Base-by-base conservation (phyloP, 2,113 vertebrate genomes). In the Pelobates fuscus region DNA sequence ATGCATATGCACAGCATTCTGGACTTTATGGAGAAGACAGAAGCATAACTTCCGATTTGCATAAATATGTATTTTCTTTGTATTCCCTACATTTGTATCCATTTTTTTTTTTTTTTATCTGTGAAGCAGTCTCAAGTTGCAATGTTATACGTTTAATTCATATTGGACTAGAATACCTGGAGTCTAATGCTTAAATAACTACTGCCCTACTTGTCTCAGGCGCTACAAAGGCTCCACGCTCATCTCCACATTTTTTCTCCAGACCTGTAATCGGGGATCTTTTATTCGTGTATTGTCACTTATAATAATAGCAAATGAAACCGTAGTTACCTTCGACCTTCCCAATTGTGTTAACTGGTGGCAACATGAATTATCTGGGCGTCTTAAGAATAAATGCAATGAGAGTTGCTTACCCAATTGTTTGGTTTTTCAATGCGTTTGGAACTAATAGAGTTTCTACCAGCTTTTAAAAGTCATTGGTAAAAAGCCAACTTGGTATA, bases 1-100 rank as follows among this genome's bases (percentile, higher is more conserved):
- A 77, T 77, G 73, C 73, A 77, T 77, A 77, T 77, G 73, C 73
- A 77, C 64, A 77, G 21, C 21, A 20, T 46, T 26, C 27, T 20
- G 32, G 14, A 52, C 37, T 30, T 59, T 32, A 25, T 12, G 72
- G 54, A 67, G 64, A 61, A 65, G 37, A 60, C 73, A 77, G 64
- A 68, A 60, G 55, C 27, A 25, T 68, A 46, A 17, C 26, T 3
- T 26, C 25, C 21, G 32, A 10, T 37, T 37, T 30, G 25, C 15
- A 37, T 46, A 17, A 5, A 18, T 8, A 59, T 11, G 14, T 41
- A n/a, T 57, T 65, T 17, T 25, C 6, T 59, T 30, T 24, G 57
- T 3, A 5, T 18, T 15, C 65, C 15, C 60, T 4, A n/a, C n/a
- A n/a, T n/a, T n/a, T n/a, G n/a, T n/a, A n/a, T n/a, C n/a, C n/a